Conservation (phyloP, 2,797 vertebrate species). For the Peromyscus aztecus region DNA sequence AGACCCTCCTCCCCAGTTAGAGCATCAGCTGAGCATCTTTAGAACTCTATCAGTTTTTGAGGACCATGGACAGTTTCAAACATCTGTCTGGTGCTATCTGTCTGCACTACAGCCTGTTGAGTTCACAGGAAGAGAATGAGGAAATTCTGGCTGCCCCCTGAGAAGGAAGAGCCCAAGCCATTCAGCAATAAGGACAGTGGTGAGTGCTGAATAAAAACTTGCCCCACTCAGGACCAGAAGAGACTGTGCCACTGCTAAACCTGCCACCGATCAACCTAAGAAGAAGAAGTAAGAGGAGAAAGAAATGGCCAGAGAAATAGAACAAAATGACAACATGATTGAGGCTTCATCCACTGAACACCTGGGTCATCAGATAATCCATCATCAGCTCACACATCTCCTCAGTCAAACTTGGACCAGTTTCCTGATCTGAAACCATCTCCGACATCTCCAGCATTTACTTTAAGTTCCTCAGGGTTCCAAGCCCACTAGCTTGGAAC, state of each 20-base stretch:
- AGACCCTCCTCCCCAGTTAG: neutral
- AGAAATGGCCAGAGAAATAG: neutral
- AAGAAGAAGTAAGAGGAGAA: neutral
- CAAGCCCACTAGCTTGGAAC: slow-evolving; percentile 56
- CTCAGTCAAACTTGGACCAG: neutral
- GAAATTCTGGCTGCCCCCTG: neutral
- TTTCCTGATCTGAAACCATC: slow-evolving; percentile 3
- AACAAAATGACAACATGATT: neutral
- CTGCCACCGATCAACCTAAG: neutral
- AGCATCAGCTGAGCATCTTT: neutral
- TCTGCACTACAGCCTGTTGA: neutral
- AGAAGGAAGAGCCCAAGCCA: neutral
- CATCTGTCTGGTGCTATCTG: neutral
- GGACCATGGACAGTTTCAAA: neutral
- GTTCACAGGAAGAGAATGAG: neutral
- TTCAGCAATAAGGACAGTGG: neutral
- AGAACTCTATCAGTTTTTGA: neutral
- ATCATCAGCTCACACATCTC: neutral
- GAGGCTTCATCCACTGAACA: neutral
- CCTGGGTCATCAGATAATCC: too few species aligned
- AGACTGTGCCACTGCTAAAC: neutral
- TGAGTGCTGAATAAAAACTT: neutral
- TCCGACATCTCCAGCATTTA: slow-evolving; percentile 32
- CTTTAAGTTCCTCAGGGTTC: slow-evolving; percentile 42
- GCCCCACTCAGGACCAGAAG: neutral